Evolutionary conservation across 2,888 invertebrate species (phyloP), one percentile per base, ranked within the genome.

Genomic region (Apamea crenata): DNA sequence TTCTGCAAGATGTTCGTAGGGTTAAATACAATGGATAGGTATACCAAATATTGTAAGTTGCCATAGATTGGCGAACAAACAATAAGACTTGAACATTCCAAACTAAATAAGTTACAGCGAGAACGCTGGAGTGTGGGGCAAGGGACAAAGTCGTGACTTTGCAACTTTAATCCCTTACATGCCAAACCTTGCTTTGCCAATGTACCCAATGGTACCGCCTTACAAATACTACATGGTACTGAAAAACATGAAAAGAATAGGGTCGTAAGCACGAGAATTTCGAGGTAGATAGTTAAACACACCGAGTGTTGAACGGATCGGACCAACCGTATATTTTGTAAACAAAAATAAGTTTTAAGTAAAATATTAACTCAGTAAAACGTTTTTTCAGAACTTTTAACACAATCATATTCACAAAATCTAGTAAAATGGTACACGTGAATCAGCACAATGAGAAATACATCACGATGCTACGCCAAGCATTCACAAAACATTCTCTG

Each of bases 401-500:
- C 29, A 29, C 25, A 25, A 32, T 44, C 21, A 21, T 32, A 36
- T 47, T 73, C 44, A 63, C 36, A 14, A 63, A 69, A 29, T 12
- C 59, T 50, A 53, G n/a, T 29, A 16, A 82, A 72, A 79, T 65
- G 14, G 10, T 59, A 32, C 5, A 72, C 25, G 16, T 74, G 66
- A 74, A 67, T 72, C 56, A 61, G 10, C 25, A 71, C 32, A 80
- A 71, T 67, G 70, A 63, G 44, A 84, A 61, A 74, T 83, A 85
- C 56, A 75, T 85, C 70, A 83, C 29, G 16, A 63, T 50, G 69
- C 32, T 47, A n/a, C 25, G 59, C 56, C 61, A 59, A 72, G 66
- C 50, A 69, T 77, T 83, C n/a, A 56, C 67, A 71, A 76, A 76
- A 71, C 44, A 73, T 82, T 77, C 63, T 86, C 70, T 40, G 59